A percentile compares a stretch with the other conserved stretches of the same genome.
Conservation (phyloP, 2,113 vertebrate species). For the Rhinopomastus cyanomelas region DNA sequence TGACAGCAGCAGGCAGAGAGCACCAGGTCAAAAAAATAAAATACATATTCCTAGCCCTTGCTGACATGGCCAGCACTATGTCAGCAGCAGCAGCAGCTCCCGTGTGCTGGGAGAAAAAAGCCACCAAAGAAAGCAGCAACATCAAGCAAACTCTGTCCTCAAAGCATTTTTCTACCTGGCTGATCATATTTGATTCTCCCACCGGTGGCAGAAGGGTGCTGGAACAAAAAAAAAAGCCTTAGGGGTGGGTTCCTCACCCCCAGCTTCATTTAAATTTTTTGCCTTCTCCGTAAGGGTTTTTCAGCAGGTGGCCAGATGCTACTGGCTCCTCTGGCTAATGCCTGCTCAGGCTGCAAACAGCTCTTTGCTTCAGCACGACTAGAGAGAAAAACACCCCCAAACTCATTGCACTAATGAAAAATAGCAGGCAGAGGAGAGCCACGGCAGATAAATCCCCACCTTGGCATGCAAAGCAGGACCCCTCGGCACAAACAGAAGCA, state of each 20-base stretch:
- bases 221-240: neutral
- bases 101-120: fast-evolving
- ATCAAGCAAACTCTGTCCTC: neutral
- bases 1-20: neutral
- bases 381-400: neutral
- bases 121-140: neutral
- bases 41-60: neutral
- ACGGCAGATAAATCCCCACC: neutral
- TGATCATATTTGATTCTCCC: neutral
- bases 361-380: neutral
- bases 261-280: neutral
- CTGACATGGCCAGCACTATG: neutral
- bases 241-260: neutral
- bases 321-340: neutral
- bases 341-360: neutral
- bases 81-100: neutral
- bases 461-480: neutral
- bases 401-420: neutral
- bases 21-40: neutral
- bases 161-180: neutral
- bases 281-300: neutral
- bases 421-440: fast-evolving
- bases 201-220: neutral
- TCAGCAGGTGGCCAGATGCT: neutral
- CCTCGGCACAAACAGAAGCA: neutral